Evolutionary conservation across 2,797 vertebrate genomes (phyloP).

Genomic region (Enoplosus armatus): DNA sequence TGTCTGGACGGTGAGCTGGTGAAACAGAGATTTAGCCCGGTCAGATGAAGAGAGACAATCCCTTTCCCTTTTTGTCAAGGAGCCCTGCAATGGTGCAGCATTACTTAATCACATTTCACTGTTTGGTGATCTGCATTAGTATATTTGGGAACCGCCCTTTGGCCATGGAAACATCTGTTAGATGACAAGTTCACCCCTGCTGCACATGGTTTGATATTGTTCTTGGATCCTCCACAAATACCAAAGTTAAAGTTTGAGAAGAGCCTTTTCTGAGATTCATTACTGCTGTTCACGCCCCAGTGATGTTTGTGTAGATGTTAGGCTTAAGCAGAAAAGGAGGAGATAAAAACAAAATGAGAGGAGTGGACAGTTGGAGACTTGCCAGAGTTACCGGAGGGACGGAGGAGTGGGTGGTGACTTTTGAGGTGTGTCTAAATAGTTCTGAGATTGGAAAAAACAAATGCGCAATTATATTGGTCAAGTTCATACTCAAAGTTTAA

Average conservation of each 20-base stretch:
- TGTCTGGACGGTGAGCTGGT: slow-evolving; percentile 22
- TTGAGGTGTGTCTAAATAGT: slow-evolving; percentile 55
- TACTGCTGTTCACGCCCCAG: background rate
- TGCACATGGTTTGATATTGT: slow-evolving; percentile 56
- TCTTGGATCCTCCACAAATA: slow-evolving; percentile 47
- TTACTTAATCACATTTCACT: slow-evolving; percentile 23
- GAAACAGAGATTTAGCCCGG: slow-evolving; percentile 38
- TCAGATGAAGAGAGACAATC: slow-evolving; percentile 26
- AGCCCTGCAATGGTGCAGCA: background rate
- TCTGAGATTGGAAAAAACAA: background rate
- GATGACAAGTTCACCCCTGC: slow-evolving; percentile 41
- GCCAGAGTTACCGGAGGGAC: background rate
- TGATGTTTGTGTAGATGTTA: slow-evolving; percentile 31
- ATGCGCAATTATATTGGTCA: background rate
- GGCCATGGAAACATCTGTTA: slow-evolving; percentile 39
- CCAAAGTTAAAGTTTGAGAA: slow-evolving; percentile 1
- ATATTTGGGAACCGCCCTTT: slow-evolving; percentile 14
- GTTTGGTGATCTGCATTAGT: slow-evolving; percentile 7
- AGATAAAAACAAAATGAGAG: slow-evolving; percentile 21
- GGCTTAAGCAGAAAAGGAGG: slow-evolving; percentile 1
- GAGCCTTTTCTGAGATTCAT: slow-evolving; percentile 12
- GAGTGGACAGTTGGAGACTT: slow-evolving; percentile 26
- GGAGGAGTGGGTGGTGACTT: slow-evolving; percentile 42
- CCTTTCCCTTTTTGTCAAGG: background rate
- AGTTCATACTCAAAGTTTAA: background rate